Evolutionary conservation across 2,888 invertebrate genomes (phyloP), one percentile per base, ranked within the genome.

Genomic region (Mythimna loreyi): DNA sequence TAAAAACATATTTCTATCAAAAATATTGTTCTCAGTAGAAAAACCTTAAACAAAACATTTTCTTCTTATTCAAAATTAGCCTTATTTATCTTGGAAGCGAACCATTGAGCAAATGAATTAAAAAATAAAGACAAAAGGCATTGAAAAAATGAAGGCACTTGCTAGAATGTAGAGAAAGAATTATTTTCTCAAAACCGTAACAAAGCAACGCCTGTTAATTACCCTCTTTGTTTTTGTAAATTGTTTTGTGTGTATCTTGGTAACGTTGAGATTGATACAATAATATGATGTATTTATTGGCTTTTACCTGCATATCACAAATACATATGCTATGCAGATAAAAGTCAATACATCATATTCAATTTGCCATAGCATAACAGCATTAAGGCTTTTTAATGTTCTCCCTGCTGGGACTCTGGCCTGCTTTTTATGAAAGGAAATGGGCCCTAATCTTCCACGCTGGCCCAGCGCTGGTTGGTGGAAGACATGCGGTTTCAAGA

Each of bases 171-270:
- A 74, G n/a, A 47, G 36, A 72, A 55, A 50, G 33, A 57, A 71
- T 80, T 69, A 68, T 80, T 77, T 81, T 75, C 67, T 69, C 36
- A 47, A 43, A 66, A 25, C 9, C n/a, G 60, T 60, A 72, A 80
- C 78, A 75, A 82, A 76, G 62, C 60, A 72, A 58, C 25, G 19
- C 28, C 40, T 49, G 56, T 72, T 78, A 81, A 83, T 82, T 80
- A 72, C 53, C 61, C 0, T 49, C 68, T 71, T 83, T 77, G 74
- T 82, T 66, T 47, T 16, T 55, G 36, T 47, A 59, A 65, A 71
- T 73, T 56, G 65, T 72, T 47, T 45, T 59, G 36, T 63, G 23
- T 28, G 49, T 62, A 78, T 72, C 49, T 19, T 25, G 16, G 21
- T 50, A 36, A 40, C 28, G 49, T 30, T 45, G 8, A 52, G n/a